phyloP scores from a whole-genome alignment of 1,140 invertebrate species.

The Drosophila dunni region DNA sequence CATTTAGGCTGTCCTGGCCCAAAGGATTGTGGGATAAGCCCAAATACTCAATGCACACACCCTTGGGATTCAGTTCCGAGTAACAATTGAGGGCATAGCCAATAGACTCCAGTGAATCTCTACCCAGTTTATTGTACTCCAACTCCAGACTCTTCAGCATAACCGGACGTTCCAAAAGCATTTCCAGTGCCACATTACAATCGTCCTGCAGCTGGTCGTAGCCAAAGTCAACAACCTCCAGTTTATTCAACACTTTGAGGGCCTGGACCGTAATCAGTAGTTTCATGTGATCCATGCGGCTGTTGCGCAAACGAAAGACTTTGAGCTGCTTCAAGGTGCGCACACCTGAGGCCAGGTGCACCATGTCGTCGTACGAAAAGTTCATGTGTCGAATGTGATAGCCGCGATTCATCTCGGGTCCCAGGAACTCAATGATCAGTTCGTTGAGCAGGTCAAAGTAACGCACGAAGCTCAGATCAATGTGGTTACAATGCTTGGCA shows the following conservation, averaged over 20 bases:
- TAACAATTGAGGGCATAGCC: slow-evolving; percentile 33
- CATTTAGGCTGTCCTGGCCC: slow-evolving; percentile 8
- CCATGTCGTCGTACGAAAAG: slow-evolving; percentile 69
- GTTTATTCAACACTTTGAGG: slow-evolving; percentile 22
- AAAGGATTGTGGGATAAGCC: slow-evolving; percentile 66
- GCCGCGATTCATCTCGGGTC: slow-evolving; percentile 42
- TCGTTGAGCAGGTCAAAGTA: slow-evolving; percentile 56
- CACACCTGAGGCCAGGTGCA: slow-evolving; percentile 51
- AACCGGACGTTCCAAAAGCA: slow-evolving; percentile 39
- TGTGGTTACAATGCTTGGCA: slow-evolving; percentile 62
- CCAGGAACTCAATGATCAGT: slow-evolving; percentile 65
- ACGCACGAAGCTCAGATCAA: slow-evolving; percentile 66
- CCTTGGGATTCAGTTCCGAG: background rate
- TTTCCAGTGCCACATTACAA: slow-evolving; percentile 43
- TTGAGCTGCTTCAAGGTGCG: slow-evolving; percentile 42
- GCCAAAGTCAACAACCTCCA: slow-evolving; percentile 70
- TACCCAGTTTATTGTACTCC: slow-evolving; percentile 58
- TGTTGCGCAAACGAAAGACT: slow-evolving; percentile 71
- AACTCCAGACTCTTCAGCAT: slow-evolving; percentile 56
- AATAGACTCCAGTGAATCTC: slow-evolving; percentile 28
- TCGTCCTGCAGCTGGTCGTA: slow-evolving; percentile 66
- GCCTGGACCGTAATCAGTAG: slow-evolving; percentile 43
- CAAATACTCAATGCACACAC: slow-evolving; percentile 48
- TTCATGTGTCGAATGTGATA: slow-evolving; percentile 65
- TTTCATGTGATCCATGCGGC: slow-evolving; percentile 58